phyloP scores from a whole-genome alignment of 2,113 vertebrate genomes.

The Chrysochloris asiatica region DNA sequence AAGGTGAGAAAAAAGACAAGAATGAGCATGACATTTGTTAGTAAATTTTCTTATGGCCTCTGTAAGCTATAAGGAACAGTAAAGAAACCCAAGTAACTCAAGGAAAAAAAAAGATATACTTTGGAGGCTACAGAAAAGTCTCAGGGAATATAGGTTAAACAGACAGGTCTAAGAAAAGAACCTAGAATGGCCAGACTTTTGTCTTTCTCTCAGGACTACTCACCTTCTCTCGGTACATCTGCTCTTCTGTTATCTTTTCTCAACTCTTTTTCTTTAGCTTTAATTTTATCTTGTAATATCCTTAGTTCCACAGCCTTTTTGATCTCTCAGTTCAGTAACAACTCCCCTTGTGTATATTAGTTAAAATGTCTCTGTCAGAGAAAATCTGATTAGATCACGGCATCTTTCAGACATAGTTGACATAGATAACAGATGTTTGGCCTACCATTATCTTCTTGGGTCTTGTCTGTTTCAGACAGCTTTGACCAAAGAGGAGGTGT shows the following conservation, averaged over 20 bases:
- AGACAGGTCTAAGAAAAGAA: not conserved
- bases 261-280: not conserved
- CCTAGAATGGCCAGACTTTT: not conserved
- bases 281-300: not conserved
- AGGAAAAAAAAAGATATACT: not conserved
- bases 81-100: not conserved
- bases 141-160: not conserved
- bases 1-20: not conserved
- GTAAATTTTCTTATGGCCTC: not conserved
- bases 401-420: constrained; percentile 10
- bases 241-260: constrained; percentile 16
- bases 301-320: not conserved
- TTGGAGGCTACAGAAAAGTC: not conserved
- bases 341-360: not conserved
- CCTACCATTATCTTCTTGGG: constrained; percentile 8
- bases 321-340: not conserved
- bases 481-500: not conserved
- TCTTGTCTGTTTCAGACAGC: not conserved
- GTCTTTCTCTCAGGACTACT: not conserved
- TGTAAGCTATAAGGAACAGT: not conserved
- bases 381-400: constrained; percentile 6
- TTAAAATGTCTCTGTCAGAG: constrained; percentile 36
- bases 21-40: not conserved
- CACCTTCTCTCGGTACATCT: not conserved
- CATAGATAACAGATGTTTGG: not conserved